Conservation (phyloP, 2,113 vertebrate genomes). For the Siphamia tubifer region DNA sequence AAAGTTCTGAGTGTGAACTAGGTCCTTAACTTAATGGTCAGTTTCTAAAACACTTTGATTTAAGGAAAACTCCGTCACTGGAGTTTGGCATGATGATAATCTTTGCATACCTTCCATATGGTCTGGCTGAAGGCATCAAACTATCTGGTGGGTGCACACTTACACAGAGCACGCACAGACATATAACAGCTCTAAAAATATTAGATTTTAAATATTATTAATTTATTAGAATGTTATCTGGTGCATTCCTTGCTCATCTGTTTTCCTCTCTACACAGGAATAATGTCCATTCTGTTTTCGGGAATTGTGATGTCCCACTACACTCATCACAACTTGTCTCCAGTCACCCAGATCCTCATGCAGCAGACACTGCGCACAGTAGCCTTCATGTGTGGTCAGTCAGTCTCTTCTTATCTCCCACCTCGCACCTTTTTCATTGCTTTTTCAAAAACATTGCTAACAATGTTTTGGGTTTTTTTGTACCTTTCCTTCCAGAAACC, state of each 20-base stretch:
- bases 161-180: not conserved
- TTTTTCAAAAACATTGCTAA: not conserved
- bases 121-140: slow-evolving; percentile 94
- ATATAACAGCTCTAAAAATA: not conserved
- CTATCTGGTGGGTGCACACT: slow-evolving; percentile 86
- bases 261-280: slow-evolving; percentile 78
- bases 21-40: slow-evolving; percentile 67
- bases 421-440: not conserved
- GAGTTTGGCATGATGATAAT: slow-evolving; percentile 99
- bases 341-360: slow-evolving; percentile 98
- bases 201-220: not conserved
- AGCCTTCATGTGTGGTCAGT: slow-evolving; percentile 97
- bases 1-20: not conserved
- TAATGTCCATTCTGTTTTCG: slow-evolving; percentile 98
- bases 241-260: not conserved
- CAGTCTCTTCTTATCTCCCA: slow-evolving; percentile 22
- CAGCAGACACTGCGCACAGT: slow-evolving; percentile 96
- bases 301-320: slow-evolving; percentile 99
- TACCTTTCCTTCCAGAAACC: slow-evolving; percentile 84
- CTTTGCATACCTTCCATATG: slow-evolving; percentile 97
- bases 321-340: slow-evolving; percentile 97
- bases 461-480: slow-evolving; percentile 1
- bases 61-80: slow-evolving; percentile 95
- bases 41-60: slow-evolving; percentile 93
- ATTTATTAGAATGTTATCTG: no score